Conservation (phyloP, 2,113 vertebrate genomes). For the Mustela lutreola region DNA sequence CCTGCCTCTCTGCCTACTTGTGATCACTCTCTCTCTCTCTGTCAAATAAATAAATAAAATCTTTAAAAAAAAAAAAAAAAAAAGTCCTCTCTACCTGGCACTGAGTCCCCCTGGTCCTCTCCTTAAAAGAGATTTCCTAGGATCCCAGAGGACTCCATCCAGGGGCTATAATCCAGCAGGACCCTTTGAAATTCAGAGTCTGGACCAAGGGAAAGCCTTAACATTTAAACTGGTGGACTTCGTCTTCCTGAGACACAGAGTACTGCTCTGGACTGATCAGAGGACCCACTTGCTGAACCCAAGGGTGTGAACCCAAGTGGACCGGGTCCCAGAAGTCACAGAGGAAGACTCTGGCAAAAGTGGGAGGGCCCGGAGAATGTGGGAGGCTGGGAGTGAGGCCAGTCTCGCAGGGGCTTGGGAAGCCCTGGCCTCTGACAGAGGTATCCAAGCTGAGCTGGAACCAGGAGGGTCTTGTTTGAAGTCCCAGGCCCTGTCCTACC, state of each 20-base stretch:
- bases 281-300: no score
- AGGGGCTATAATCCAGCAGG: neutral
- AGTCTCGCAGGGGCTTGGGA: neutral
- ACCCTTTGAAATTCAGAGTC: no score
- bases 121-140: no score
- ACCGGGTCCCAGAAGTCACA: accelerated
- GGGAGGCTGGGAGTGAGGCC: neutral
- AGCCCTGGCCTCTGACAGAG: accelerated
- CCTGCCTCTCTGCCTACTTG: no score
- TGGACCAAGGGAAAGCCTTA: neutral
- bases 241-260: no score
- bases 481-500: accelerated
- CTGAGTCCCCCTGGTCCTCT: neutral
- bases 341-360: neutral
- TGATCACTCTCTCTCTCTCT: no score
- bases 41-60: no score
- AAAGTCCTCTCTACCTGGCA: accelerated
- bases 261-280: no score
- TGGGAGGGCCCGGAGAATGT: accelerated
- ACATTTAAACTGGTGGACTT: no score
- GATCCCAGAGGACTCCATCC: accelerated
- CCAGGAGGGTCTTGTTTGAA: no score
- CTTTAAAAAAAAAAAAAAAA: neutral
- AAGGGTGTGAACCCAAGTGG: neutral
- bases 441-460: neutral